Evolutionary conservation across 2,888 invertebrate species (phyloP).

Genomic region (Eupsilia transversa): DNA sequence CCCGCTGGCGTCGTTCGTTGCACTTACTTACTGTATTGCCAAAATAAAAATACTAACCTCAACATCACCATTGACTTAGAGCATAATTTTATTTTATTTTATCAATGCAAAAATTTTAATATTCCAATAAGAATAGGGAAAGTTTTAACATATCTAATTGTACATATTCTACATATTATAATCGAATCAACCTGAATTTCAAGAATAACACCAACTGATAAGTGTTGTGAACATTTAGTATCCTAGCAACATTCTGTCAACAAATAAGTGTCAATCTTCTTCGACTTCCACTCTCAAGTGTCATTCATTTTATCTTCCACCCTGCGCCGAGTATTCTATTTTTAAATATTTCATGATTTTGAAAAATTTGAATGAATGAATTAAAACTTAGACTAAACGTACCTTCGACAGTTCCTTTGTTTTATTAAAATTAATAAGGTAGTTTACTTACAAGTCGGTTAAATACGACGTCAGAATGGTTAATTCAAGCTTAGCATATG

Average conservation of each 20-base stretch:
- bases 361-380: too few relatives aligned
- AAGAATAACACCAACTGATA: background rate
- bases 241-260: slow-evolving; percentile 50
- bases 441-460: background rate
- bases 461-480: slow-evolving; percentile 84
- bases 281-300: background rate
- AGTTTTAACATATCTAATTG: background rate
- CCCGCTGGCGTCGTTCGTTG: slow-evolving; percentile 74
- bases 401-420: slow-evolving; percentile 54
- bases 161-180: too few relatives aligned
- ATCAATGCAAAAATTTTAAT: background rate
- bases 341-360: slow-evolving; percentile 62
- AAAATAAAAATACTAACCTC: slow-evolving; percentile 22
- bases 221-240: background rate
- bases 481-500: slow-evolving; percentile 95
- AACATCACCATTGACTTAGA: background rate
- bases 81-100: background rate
- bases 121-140: background rate
- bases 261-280: slow-evolving; percentile 1
- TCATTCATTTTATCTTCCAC: slow-evolving; percentile 9
- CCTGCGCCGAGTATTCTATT: slow-evolving; percentile 66
- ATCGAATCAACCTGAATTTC: background rate
- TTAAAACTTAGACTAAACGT: slow-evolving; percentile 7
- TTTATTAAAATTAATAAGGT: slow-evolving; percentile 32
- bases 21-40: slow-evolving; percentile 71